Percentiles rank a stretch among this genome's conserved stretches.
phyloP scores from a whole-genome alignment of 2,797 vertebrate species.

The Lycodopsis pacificus region DNA sequence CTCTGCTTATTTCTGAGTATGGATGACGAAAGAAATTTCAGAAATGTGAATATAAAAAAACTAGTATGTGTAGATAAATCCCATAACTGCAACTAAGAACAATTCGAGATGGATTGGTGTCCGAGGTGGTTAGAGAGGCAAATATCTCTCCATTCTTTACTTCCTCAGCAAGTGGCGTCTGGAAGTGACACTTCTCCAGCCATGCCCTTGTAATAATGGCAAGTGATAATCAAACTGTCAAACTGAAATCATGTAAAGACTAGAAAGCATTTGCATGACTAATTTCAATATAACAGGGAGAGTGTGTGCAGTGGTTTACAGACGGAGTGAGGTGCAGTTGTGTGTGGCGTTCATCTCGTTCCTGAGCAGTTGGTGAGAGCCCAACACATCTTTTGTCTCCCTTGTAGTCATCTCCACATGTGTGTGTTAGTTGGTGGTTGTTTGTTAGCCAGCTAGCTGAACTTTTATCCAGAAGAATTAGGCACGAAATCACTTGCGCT shows the following conservation, averaged over 20 bases:
- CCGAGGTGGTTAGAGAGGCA: background rate
- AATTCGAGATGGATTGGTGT: background rate
- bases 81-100: background rate
- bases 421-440: background rate
- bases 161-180: background rate
- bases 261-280: background rate
- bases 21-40: background rate
- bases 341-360: background rate
- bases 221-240: background rate
- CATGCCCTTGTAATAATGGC: background rate
- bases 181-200: background rate
- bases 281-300: background rate
- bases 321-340: background rate
- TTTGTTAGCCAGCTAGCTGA: background rate
- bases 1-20: conserved; percentile 4
- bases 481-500: background rate
- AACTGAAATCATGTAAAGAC: conserved; percentile 2
- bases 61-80: background rate
- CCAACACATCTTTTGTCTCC: background rate
- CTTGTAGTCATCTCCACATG: background rate
- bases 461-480: background rate
- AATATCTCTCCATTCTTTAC: background rate
- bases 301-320: background rate
- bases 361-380: background rate
- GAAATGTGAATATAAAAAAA: background rate